phyloP scores from a whole-genome alignment of 1,140 invertebrate genomes.

The Gonatopus flavifemur region DNA sequence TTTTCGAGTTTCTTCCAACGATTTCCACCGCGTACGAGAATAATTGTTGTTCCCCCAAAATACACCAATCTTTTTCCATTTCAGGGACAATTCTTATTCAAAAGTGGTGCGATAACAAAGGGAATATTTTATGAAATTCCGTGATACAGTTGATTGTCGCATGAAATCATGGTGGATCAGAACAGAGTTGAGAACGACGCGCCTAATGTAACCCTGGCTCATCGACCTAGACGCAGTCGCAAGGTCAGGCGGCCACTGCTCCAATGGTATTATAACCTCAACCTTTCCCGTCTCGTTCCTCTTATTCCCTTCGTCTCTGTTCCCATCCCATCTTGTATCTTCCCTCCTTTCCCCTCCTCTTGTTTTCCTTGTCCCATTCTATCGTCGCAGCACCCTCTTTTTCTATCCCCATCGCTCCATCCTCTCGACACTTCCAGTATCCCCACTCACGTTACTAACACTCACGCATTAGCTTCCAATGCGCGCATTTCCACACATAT shows the following conservation, averaged over 20 bases:
- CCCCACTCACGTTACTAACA: too few relatives aligned
- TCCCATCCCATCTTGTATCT: neutral
- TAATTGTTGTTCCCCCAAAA: too few relatives aligned
- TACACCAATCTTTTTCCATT: too few relatives aligned
- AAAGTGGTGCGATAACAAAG: too few relatives aligned
- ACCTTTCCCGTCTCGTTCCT: constrained; percentile 22
- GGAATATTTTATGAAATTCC: too few relatives aligned
- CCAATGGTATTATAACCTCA: constrained; percentile 36
- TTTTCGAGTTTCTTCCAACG: too few relatives aligned
- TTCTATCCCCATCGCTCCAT: neutral
- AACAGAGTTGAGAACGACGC: too few relatives aligned
- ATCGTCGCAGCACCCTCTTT: neutral
- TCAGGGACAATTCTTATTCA: too few relatives aligned
- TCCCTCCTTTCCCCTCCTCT: neutral
- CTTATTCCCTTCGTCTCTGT: constrained; percentile 15
- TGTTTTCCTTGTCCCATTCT: constrained; percentile 12
- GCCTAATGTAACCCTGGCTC: constrained; percentile 32
- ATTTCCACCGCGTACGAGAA: too few relatives aligned
- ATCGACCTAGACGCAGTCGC: constrained; percentile 36
- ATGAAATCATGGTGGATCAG: too few relatives aligned
- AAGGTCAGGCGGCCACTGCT: constrained; percentile 38
- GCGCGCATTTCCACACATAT: neutral
- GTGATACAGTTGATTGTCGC: too few relatives aligned
- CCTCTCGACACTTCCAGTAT: neutral
- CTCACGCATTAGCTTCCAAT: too few relatives aligned